A percentile compares a stretch with the other conserved stretches of the same genome.
Conservation (phyloP, 2,888 invertebrate species). For the Tribolium freemani region DNA sequence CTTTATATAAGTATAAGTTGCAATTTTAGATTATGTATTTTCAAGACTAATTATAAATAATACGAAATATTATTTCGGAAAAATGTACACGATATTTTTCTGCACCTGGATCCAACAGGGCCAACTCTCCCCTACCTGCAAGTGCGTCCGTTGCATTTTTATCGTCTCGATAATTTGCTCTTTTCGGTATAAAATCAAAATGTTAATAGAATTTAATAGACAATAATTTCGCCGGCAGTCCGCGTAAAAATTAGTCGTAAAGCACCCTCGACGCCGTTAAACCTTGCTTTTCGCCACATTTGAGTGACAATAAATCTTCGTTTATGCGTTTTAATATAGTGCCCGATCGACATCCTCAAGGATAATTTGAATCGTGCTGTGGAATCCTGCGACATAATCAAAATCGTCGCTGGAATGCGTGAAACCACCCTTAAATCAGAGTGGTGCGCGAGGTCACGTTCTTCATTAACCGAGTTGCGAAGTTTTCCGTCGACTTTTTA, state of each 20-base stretch:
- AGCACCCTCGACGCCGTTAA: neutral
- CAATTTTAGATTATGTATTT: too few relatives aligned
- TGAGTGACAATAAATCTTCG: neutral
- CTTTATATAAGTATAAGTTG: too few relatives aligned
- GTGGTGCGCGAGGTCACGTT: conserved; percentile 5
- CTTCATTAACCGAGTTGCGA: conserved; percentile 6
- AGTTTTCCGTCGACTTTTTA: conserved; percentile 1
- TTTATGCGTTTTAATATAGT: conserved; percentile 14
- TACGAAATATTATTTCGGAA: too few relatives aligned
- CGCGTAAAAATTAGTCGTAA: neutral
- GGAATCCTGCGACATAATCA: neutral
- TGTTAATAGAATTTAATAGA: conserved; percentile 2
- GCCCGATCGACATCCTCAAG: conserved; percentile 1
- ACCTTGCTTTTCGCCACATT: conserved; percentile 11
- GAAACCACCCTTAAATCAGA: neutral
- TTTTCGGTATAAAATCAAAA: neutral
- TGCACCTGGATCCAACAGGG: too few relatives aligned
- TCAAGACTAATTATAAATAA: too few relatives aligned
- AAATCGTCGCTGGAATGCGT: neutral
- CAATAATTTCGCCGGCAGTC: neutral
- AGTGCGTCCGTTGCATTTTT: neutral
- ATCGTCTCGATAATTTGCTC: neutral
- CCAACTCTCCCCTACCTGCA: too few relatives aligned
- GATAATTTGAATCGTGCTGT: neutral
- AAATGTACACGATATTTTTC: too few relatives aligned